A percentile compares a stretch with the other conserved stretches of the same genome.
Evolutionary conservation across 1,140 invertebrate genomes (phyloP).

Genomic region (Scaptomyza hsui): DNA sequence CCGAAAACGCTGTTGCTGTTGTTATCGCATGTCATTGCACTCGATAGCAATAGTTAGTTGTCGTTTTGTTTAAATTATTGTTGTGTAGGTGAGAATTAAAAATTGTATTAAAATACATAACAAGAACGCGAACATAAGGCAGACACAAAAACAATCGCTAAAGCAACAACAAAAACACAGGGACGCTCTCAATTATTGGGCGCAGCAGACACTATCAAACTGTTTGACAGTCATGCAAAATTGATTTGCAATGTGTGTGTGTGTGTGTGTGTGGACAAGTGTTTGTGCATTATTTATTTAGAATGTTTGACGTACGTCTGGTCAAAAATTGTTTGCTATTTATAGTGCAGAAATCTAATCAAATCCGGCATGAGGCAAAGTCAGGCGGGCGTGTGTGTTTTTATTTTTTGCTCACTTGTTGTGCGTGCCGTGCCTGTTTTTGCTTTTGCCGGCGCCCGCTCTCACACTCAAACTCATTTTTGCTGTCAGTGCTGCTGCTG

Average conservation of each 20-base stretch:
- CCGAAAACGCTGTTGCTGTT: constrained; percentile 32
- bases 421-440: constrained; percentile 46
- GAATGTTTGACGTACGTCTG: constrained; percentile 3
- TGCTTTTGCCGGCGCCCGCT: constrained; percentile 50
- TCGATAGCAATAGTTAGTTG: constrained; percentile 39
- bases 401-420: constrained; percentile 66
- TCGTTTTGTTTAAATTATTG: constrained; percentile 7
- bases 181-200: neutral
- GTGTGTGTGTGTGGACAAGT: too few species aligned
- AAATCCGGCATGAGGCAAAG: constrained; percentile 8
- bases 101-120: constrained; percentile 63
- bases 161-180: constrained; percentile 34
- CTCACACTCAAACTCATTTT: constrained; percentile 20
- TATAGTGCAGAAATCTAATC: constrained; percentile 42
- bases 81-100: constrained; percentile 25
- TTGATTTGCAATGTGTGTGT: neutral
- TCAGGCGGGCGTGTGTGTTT: constrained; percentile 12
- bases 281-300: constrained; percentile 25
- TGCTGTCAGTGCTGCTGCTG: neutral
- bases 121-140: constrained; percentile 25
- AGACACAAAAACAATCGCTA: constrained; percentile 11
- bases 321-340: constrained; percentile 7
- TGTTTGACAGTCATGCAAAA: constrained; percentile 20
- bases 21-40: constrained; percentile 61
- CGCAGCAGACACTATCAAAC: constrained; percentile 22